phyloP scores from a whole-genome alignment of 2,888 invertebrate species.

The Drosophila meridiana region DNA sequence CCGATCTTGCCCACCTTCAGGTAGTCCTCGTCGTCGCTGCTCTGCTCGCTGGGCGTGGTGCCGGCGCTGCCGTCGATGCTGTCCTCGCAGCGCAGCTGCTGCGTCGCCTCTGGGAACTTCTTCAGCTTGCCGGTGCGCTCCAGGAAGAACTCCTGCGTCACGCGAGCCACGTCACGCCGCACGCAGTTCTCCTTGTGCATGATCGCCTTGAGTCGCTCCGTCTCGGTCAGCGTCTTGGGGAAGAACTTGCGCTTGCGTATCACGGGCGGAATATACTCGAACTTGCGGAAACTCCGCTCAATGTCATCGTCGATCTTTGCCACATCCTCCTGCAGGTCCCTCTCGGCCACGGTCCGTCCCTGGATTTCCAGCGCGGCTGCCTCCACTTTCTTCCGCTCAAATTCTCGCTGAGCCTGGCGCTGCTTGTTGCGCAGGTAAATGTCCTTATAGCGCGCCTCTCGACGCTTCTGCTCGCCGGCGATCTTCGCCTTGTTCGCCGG shows the following conservation, averaged over 20 bases:
- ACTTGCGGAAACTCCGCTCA: slow-evolving; percentile 68
- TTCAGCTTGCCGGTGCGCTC: slow-evolving; percentile 67
- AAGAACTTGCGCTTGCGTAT: slow-evolving; percentile 65
- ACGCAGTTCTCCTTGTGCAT: slow-evolving; percentile 76
- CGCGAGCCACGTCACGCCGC: slow-evolving; percentile 70
- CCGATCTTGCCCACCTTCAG: slow-evolving; percentile 79
- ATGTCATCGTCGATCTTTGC: slow-evolving; percentile 71
- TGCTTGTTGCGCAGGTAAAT: slow-evolving; percentile 72
- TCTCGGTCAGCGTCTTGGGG: slow-evolving; percentile 81
- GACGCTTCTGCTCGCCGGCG: slow-evolving; percentile 57
- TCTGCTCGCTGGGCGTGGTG: slow-evolving; percentile 72
- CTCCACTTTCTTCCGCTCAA: slow-evolving; percentile 26
- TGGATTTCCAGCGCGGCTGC: slow-evolving; percentile 42
- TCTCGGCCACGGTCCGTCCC: slow-evolving; percentile 64
- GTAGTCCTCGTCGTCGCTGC: slow-evolving; percentile 83
- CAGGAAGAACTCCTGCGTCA: slow-evolving; percentile 72
- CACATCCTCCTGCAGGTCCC: slow-evolving; percentile 59
- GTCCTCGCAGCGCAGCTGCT: slow-evolving; percentile 71
- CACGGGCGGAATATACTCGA: slow-evolving; percentile 54
- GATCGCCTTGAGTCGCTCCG: slow-evolving; percentile 66
- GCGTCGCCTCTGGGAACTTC: slow-evolving; percentile 63
- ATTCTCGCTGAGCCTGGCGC: slow-evolving; percentile 31
- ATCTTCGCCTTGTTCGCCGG: slow-evolving; percentile 65
- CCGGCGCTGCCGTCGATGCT: slow-evolving; percentile 52
- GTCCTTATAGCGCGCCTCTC: slow-evolving; percentile 77